Evolutionary conservation across 2,888 invertebrate species (phyloP).

Genomic region (Acanthoscelides obtectus): DNA sequence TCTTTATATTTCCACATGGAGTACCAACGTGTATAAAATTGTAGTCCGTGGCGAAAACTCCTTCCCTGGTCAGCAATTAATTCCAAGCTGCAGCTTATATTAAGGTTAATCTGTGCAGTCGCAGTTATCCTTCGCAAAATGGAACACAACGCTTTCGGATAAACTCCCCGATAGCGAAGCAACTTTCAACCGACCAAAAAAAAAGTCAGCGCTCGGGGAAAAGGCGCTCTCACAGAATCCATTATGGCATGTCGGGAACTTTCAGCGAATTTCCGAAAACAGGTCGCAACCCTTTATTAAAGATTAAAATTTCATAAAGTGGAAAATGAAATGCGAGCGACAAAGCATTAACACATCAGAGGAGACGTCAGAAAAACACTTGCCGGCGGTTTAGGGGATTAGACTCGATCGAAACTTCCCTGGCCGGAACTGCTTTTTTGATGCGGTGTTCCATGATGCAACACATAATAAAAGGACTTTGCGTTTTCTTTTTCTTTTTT

Average conservation of each 20-base stretch:
- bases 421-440: neutral
- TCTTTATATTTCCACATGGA: no score
- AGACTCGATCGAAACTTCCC: neutral
- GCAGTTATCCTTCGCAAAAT: neutral
- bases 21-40: no score
- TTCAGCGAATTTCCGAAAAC: neutral
- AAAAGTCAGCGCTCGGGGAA: neutral
- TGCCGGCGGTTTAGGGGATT: neutral
- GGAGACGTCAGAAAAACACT: neutral
- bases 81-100: neutral
- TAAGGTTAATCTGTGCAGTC: neutral
- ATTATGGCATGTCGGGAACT: neutral
- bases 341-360: slow-evolving; percentile 16
- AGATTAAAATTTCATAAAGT: slow-evolving; percentile 12
- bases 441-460: neutral
- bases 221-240: neutral
- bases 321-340: slow-evolving; percentile 15
- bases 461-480: neutral
- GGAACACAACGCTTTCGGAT: neutral
- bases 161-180: neutral
- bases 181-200: neutral
- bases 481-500: no score
- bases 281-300: neutral
- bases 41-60: no score
- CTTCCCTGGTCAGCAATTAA: neutral